Base-by-base conservation (phyloP, 1,140 invertebrate species). In the Limonius californicus region DNA sequence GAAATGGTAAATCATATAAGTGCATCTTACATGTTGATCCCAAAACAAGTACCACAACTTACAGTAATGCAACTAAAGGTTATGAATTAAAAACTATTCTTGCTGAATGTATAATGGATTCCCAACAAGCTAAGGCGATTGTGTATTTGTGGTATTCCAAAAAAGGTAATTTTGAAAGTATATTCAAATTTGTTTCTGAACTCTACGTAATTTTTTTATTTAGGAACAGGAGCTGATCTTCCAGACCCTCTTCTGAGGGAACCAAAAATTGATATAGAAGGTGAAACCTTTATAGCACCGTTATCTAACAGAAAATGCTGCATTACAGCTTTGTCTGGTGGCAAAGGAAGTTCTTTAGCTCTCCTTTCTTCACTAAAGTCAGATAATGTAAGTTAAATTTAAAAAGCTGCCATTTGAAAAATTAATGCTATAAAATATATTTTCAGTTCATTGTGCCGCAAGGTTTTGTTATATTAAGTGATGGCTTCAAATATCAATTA, bases 321-420 rank as follows among this genome's bases (percentile, higher is more conserved):
- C 7, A 80, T 78, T 61, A 70, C 77, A 0, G 61, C 70, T 3
- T 68, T 85, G n/a, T 86, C 87, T 0, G 89, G 89, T 0, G 88
- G 87, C 0, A 91, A 90, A 76, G 88, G 85, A 21, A 82, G 83
- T 8, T 89, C 88, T 1, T 74, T 91, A 6, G 86, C 87, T 1
- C 67, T 85, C 11, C 70, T 90, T 19, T 76, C 79, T 1, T 78
- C 80, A 0, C 69, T 85, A 20, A 70, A 81, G 47, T 67, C 75
- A 4, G 60, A 74, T 42, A 67, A 81, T 67, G 81, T 83, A 74
- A 45, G 53, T 55, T 16, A n/a, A 8, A 7, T 54, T 23, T 16
- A n/a, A n/a, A 8, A 23, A 20, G 20, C 50, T 9, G 20, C 3
- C 16, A 14, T 45, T 4, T 14, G 16, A 23, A n/a, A n/a, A n/a